These are phyloP conservation scores for Limosa lapponica DNA, from an alignment of 2,797 vertebrate genomes.

Conservation along the genomic window DNA sequence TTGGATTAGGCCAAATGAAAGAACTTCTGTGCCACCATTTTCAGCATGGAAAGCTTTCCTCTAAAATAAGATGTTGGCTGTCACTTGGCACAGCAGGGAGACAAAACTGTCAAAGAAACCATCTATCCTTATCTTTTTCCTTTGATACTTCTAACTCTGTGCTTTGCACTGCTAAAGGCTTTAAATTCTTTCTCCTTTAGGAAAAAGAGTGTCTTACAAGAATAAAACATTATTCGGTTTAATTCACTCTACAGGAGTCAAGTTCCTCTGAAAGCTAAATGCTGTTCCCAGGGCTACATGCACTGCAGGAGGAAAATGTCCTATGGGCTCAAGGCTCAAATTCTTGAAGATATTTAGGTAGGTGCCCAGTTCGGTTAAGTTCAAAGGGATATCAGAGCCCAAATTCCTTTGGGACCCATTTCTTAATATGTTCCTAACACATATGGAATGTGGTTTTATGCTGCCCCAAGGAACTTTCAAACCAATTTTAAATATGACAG, in stretches of 20 bases:
- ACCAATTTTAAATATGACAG: background rate
- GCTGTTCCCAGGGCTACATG: background rate
- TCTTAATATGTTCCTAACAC: background rate
- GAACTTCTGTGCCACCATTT: background rate
- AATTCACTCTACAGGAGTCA: background rate
- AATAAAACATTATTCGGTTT: background rate
- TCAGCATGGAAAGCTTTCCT: background rate
- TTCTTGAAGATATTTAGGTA: background rate
- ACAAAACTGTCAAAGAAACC: slow-evolving; percentile 40
- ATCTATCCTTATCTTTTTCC: slow-evolving; percentile 1
- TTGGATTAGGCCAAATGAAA: background rate
- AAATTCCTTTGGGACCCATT: background rate
- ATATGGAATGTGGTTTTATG: background rate
- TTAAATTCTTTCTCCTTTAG: slow-evolving; percentile 4
- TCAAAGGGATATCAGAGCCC: background rate
- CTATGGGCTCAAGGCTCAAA: background rate
- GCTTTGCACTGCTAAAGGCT: slow-evolving; percentile 16
- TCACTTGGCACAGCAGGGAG: slow-evolving; percentile 31
- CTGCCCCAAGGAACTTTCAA: background rate
- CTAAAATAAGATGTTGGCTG: slow-evolving; percentile 29
- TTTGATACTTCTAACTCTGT: slow-evolving; percentile 31
- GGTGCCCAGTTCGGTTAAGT: background rate
- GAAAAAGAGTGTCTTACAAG: background rate
- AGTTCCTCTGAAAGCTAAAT: background rate
- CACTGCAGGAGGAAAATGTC: background rate